Conservation (phyloP, 2,113 vertebrate genomes). For the Nannobrachium achirus region DNA sequence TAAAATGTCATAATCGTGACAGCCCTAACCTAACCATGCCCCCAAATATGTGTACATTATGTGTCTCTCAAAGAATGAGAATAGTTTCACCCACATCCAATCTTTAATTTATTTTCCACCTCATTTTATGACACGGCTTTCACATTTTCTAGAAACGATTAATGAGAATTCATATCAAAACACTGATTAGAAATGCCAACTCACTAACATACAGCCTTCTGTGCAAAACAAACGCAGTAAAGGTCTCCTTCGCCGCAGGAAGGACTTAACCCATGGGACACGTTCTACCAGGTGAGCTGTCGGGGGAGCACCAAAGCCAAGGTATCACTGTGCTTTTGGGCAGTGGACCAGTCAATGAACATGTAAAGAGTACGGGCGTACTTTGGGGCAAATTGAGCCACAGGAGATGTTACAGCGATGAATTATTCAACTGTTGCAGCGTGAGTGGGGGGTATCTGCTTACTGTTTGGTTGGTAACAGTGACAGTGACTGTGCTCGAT, state of each 20-base stretch:
- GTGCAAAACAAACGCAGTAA: slow-evolving; percentile 19
- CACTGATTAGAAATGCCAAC: not conserved
- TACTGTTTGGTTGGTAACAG: slow-evolving; percentile 55
- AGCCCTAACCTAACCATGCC: too few species aligned
- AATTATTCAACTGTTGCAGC: slow-evolving; percentile 75
- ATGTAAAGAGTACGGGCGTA: slow-evolving; percentile 30
- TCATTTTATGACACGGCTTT: not conserved
- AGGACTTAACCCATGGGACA: too few species aligned
- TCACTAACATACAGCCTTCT: not conserved
- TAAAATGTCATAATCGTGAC: too few species aligned
- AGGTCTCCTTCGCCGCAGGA: not conserved
- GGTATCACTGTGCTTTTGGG: slow-evolving; percentile 15
- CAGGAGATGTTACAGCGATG: slow-evolving; percentile 57
- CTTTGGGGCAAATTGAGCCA: slow-evolving; percentile 36
- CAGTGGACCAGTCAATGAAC: slow-evolving; percentile 20
- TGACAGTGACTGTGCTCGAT: slow-evolving; percentile 49
- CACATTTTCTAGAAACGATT: not conserved
- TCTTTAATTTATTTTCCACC: not conserved
- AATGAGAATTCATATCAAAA: not conserved
- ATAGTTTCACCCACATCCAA: not conserved
- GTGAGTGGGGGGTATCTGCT: slow-evolving; percentile 66
- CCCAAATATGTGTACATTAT: too few species aligned
- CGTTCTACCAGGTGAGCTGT: too few species aligned
- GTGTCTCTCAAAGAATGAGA: not conserved
- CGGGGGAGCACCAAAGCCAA: slow-evolving; percentile 23